Evolutionary conservation across 2,797 vertebrate species (phyloP).

Genomic region (Muraenolepis orangiensis): DNA sequence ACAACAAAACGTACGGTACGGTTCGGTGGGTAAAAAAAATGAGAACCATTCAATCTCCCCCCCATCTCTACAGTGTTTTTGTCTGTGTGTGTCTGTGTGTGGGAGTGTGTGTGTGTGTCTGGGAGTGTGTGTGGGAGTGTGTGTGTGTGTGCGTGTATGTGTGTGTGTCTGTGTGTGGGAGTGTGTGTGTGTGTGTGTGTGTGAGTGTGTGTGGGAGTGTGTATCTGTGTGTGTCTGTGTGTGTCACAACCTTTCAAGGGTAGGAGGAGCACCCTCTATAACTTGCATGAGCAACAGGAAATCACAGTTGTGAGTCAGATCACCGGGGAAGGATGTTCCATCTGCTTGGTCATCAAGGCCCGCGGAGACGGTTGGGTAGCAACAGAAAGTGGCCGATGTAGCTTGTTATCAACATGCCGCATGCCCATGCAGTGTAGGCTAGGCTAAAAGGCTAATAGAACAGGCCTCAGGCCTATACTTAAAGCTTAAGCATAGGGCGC

Average conservation of each 20-base stretch:
- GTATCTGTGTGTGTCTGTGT: neutral
- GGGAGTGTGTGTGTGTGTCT: no score
- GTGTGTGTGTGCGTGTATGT: neutral
- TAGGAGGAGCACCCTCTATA: slow-evolving; percentile 5
- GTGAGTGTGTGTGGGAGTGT: neutral
- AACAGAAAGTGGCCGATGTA: neutral
- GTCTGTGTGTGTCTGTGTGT: no score
- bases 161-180: no score
- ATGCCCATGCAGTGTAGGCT: neutral
- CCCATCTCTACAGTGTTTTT: no score
- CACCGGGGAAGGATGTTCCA: slow-evolving; percentile 40
- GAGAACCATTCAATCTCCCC: neutral
- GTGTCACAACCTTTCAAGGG: neutral
- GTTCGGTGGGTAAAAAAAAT: neutral
- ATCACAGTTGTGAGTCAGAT: slow-evolving; percentile 47
- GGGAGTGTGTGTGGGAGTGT: neutral
- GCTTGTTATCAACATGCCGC: neutral
- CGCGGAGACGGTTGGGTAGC: slow-evolving; percentile 9
- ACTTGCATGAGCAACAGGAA: slow-evolving; percentile 37
- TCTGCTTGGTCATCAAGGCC: slow-evolving; percentile 3
- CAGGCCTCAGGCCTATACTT: neutral
- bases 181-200: neutral
- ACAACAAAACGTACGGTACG: neutral
- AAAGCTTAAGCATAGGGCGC: neutral
- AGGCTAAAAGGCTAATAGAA: neutral